Evolutionary conservation across 2,113 vertebrate species (phyloP).

Genomic region (Scomber colias): DNA sequence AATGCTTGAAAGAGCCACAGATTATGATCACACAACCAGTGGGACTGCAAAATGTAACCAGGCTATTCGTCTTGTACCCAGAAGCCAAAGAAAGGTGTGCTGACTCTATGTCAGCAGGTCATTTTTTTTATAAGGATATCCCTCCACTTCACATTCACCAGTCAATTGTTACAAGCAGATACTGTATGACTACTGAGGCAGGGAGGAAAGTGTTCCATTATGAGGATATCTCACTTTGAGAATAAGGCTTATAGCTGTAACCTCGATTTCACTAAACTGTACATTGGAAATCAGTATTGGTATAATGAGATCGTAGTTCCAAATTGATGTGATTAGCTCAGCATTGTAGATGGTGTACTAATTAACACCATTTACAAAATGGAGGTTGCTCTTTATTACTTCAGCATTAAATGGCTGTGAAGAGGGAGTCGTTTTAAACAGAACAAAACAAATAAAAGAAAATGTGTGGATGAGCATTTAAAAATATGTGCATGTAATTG

Average conservation of each 20-base stretch:
- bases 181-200: not conserved
- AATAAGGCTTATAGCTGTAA: not conserved
- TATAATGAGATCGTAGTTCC: conserved; percentile 12
- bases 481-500: not conserved
- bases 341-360: conserved; percentile 16
- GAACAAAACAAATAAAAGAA: conserved; percentile 4
- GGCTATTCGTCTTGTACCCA: not conserved
- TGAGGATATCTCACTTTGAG: not conserved
- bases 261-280: not conserved
- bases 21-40: conserved; percentile 26
- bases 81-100: not conserved
- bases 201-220: not conserved
- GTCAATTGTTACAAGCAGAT: not conserved
- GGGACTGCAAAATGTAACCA: conserved; percentile 15
- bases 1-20: conserved; percentile 43
- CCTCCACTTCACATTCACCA: not conserved
- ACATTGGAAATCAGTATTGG: conserved; percentile 1
- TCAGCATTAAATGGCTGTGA: not conserved
- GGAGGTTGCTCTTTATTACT: not conserved
- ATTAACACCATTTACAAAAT: conserved; percentile 19
- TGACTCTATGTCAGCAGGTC: not conserved
- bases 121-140: conserved; percentile 8
- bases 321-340: not conserved
- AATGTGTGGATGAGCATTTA: not conserved
- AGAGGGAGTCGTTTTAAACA: not conserved